Base-by-base conservation (phyloP, 2,797 vertebrate genomes). In the Morus bassanus region DNA sequence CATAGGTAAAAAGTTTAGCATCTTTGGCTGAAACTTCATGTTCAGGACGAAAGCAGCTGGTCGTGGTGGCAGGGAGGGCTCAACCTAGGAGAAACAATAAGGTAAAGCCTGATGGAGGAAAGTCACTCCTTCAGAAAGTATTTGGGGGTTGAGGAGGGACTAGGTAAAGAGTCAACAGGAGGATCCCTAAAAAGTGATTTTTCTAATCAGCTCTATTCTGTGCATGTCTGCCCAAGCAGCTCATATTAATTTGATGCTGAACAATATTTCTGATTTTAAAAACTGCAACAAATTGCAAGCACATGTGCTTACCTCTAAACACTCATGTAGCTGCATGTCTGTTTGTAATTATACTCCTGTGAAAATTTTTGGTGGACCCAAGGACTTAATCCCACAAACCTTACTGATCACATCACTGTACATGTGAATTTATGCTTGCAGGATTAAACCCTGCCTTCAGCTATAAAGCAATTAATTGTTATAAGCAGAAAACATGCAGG, bases 401-500 rank as follows among this genome's bases (percentile, higher is more conserved):
- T 86, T 46, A 7, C 69, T 27, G 74, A 89, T 95, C 84, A 10
- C 86, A 82, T 92, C 4, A 0, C 67, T 53, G 45, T 64, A 73
- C 0, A 2, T 78, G 88, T 91, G 86, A 94, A 73, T 87, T 87
- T 81, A 57, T 57, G 51, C 56, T 85, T 65, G 68, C 17, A 72
- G 89, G 82, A 94, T 81, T 91, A 96, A 93, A 75, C 0, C 10
- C 54, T 88, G 89, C 91, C 88, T 90, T 87, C 74, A 87, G 93
- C 88, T 6, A 92, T n/a, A 72, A 91, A 81, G 28, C 70, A 85
- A 89, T 90, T 95, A 94, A 93, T 82, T 88, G 72, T 57, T 91
- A 17, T 48, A 53, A 85, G 76, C 85, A 91, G 60, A 91, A 94
- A 94, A 59, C 43, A 25, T 2, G 68, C 41, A 28, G 54, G 37